Percentiles rank a stretch among this genome's conserved stretches.
Evolutionary conservation across 2,888 invertebrate species (phyloP).

Genomic region (Stratiomys singularior): DNA sequence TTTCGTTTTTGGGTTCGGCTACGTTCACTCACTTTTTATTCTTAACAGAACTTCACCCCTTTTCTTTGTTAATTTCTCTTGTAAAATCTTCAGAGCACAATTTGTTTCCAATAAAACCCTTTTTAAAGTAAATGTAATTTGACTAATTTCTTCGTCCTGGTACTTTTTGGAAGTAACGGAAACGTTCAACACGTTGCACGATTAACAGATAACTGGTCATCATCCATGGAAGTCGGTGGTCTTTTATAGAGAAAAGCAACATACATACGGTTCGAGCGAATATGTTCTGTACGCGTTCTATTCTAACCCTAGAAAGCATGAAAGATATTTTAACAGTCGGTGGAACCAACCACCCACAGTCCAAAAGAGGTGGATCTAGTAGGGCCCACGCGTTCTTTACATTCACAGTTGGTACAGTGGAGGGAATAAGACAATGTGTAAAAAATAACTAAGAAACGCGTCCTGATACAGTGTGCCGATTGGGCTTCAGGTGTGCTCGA

Average conservation of each 20-base stretch:
- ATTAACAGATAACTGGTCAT: constrained; percentile 45
- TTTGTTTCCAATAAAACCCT: neutral
- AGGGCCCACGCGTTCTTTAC: constrained; percentile 12
- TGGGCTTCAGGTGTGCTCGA: neutral
- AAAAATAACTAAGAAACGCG: too few relatives aligned
- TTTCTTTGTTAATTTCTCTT: neutral
- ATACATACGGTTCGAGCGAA: neutral
- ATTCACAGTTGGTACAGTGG: too few relatives aligned
- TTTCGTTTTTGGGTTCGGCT: too few relatives aligned
- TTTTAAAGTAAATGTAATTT: too few relatives aligned
- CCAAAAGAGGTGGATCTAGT: constrained; percentile 2
- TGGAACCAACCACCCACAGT: constrained; percentile 15
- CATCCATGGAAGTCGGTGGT: constrained; percentile 37
- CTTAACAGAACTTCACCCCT: neutral
- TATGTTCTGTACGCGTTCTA: neutral
- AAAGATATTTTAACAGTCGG: neutral
- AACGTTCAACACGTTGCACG: constrained; percentile 42
- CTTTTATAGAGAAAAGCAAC: constrained; percentile 40
- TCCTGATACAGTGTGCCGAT: neutral
- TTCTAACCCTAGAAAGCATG: constrained; percentile 36
- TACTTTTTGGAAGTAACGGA: neutral
- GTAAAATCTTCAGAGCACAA: neutral
- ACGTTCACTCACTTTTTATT: too few relatives aligned
- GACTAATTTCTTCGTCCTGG: neutral
- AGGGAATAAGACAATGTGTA: too few relatives aligned